phyloP scores from a whole-genome alignment of 2,113 vertebrate species.

The Dendrocopos noguchii region DNA sequence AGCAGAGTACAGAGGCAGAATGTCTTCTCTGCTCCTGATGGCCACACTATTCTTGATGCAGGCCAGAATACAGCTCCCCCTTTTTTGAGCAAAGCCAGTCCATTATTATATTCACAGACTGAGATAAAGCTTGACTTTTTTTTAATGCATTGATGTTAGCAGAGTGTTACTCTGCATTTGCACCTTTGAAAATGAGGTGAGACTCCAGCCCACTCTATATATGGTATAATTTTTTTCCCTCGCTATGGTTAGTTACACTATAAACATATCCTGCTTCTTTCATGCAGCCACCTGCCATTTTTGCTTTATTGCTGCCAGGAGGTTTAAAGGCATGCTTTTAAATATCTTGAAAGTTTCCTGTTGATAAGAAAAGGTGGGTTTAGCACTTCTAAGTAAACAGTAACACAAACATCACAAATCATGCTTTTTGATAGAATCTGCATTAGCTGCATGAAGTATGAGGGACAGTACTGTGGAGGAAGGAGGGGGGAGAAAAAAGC shows the following conservation, averaged over 20 bases:
- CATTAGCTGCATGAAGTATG: conserved; percentile 32
- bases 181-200: conserved; percentile 3
- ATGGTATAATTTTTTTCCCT: neutral
- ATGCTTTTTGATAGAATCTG: conserved; percentile 73
- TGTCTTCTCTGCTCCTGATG: no score
- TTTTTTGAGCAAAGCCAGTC: neutral
- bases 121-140: neutral
- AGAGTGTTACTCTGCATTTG: neutral
- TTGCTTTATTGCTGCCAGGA: conserved; percentile 70
- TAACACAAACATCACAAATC: conserved; percentile 74
- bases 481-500: neutral
- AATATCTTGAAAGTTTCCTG: conserved; percentile 77
- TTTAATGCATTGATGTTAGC: neutral
- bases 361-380: conserved; percentile 78
- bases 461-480: neutral
- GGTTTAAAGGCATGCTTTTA: conserved; percentile 76
- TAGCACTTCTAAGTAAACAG: conserved; percentile 75
- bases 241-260: conserved; percentile 1
- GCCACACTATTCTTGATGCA: no score
- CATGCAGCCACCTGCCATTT: conserved; percentile 75
- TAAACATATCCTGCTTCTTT: conserved; percentile 71
- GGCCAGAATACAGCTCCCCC: no score
- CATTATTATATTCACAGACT: accelerated
- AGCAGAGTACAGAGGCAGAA: no score
- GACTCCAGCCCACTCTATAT: neutral